Conservation (phyloP, 2,797 vertebrate genomes). For the Clamator glandarius region DNA sequence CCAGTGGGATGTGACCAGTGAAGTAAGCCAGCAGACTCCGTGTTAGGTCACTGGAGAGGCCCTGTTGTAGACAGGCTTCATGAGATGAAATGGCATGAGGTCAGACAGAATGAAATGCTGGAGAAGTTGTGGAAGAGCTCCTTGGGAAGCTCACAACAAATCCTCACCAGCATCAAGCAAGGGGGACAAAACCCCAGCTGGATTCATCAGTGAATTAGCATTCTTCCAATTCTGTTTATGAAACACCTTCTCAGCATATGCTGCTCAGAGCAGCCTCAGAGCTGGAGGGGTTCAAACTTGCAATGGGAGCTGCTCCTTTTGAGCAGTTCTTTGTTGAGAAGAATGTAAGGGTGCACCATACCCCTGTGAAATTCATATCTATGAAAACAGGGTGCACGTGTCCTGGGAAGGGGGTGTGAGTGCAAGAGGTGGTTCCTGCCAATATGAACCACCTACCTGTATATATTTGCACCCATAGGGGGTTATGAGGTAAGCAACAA, state of each 20-base stretch:
- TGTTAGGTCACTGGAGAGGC: not conserved
- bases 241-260: not conserved
- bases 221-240: not conserved
- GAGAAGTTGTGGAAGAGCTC: not conserved
- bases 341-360: rapidly evolving
- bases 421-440: not conserved
- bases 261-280: not conserved
- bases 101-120: not conserved
- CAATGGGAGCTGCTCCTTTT: not conserved
- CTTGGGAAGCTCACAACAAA: not conserved
- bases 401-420: not conserved
- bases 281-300: not conserved
- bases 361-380: too few relatives aligned
- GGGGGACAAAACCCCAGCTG: not conserved
- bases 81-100: not conserved
- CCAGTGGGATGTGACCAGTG: not conserved
- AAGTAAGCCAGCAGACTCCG: not conserved
- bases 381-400: not conserved
- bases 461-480: rapidly evolving
- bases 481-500: not conserved
- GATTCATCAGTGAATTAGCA: not conserved
- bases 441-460: not conserved
- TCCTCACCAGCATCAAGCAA: not conserved
- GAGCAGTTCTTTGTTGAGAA: not conserved
- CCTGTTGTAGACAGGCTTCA: too few relatives aligned